These are phyloP conservation scores for Mycteria americana DNA, from an alignment of 2,797 vertebrate genomes.

Conservation along the genomic window DNA sequence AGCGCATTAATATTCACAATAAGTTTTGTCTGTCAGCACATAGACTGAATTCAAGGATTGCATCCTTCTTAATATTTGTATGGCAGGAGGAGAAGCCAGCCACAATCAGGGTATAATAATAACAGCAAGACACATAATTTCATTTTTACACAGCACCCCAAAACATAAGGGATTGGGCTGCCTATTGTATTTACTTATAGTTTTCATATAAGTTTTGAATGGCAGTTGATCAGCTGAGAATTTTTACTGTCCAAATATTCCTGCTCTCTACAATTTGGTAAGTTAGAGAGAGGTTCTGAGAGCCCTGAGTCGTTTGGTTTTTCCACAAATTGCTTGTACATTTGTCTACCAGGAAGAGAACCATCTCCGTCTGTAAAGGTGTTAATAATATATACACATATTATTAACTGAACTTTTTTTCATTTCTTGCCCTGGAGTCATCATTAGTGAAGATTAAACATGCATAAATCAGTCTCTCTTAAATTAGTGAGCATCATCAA, in stretches of 20 bases:
- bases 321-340: neutral
- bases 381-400: constrained; percentile 67
- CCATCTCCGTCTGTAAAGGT: constrained; percentile 47
- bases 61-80: neutral
- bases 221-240: neutral
- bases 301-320: neutral
- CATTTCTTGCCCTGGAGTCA: constrained; percentile 66
- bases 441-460: constrained; percentile 72
- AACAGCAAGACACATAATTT: neutral
- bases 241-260: neutral
- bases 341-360: constrained; percentile 28
- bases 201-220: neutral
- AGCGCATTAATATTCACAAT: constrained; percentile 31
- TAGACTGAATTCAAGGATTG: neutral
- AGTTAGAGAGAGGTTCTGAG: neutral
- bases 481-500: constrained; percentile 58
- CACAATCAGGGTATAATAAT: neutral
- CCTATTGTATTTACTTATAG: neutral
- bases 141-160: neutral
- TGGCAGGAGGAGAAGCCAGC: neutral
- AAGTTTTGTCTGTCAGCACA: constrained; percentile 25
- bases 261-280: neutral
- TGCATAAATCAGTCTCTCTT: constrained; percentile 64
- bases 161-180: neutral
- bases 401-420: constrained; percentile 68